Conservation (phyloP, 2,888 invertebrate species). For the Meta bourneti region DNA sequence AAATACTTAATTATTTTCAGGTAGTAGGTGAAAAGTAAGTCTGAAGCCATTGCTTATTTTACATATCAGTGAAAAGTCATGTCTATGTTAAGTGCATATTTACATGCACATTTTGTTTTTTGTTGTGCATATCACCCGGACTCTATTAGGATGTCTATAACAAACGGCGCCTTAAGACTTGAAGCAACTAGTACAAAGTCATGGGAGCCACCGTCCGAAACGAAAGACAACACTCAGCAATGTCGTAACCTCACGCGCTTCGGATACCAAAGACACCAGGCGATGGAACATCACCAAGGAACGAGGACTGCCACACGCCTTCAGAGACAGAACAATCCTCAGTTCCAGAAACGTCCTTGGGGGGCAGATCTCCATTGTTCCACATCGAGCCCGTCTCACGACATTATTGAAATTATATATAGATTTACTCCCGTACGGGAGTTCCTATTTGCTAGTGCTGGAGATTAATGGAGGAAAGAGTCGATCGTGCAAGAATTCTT, state of each 20-base stretch:
- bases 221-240: neutral
- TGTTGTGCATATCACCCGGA: no score
- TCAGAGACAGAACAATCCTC: neutral
- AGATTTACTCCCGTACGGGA: conserved; percentile 13
- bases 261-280: conserved; percentile 11
- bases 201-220: no score
- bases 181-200: no score
- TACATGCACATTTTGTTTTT: no score
- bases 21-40: no score
- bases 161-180: no score
- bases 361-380: conserved; percentile 23
- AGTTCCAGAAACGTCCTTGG: conserved; percentile 34
- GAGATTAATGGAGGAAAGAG: conserved; percentile 37
- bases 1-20: no score
- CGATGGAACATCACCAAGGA: neutral
- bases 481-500: conserved; percentile 44
- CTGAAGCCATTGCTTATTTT: no score
- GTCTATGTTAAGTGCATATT: no score
- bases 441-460: conserved; percentile 16
- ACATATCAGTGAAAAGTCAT: no score
- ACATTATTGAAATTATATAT: conserved; percentile 43
- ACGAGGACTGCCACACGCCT: neutral
- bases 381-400: conserved; percentile 25
- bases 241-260: conserved; percentile 10
- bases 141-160: no score